Evolutionary conservation across 2,888 invertebrate species (phyloP).

Genomic region (Habroteleia sp.): DNA sequence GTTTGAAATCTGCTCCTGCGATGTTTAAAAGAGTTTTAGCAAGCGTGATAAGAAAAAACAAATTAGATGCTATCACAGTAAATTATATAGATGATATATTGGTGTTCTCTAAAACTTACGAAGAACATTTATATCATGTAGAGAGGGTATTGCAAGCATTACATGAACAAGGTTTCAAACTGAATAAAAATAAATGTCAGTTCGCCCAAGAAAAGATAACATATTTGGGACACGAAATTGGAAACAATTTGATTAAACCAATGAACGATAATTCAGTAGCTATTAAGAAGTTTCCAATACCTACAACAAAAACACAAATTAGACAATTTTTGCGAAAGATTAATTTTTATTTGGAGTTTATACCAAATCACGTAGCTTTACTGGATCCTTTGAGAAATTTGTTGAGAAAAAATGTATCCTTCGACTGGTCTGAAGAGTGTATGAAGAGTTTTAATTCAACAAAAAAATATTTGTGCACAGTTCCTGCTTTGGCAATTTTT

Average conservation of each 20-base stretch:
- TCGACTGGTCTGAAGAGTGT: conserved; percentile 8
- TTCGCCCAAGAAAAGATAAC: conserved; percentile 53
- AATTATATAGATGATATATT: conserved; percentile 69
- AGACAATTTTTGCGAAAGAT: conserved; percentile 66
- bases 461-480: conserved; percentile 63
- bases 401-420: conserved; percentile 36
- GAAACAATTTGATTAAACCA: conserved; percentile 60
- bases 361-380: conserved; percentile 40
- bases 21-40: conserved; percentile 61
- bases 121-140: conserved; percentile 65
- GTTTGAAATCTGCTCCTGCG: conserved; percentile 59
- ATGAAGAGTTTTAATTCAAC: conserved; percentile 36
- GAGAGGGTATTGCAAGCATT: conserved; percentile 62
- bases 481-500: conserved; percentile 63
- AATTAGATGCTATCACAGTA: conserved; percentile 59
- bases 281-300: conserved; percentile 51
- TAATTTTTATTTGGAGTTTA: conserved; percentile 64
- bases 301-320: conserved; percentile 50
- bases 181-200: conserved; percentile 63
- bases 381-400: conserved; percentile 64
- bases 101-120: conserved; percentile 64
- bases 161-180: conserved; percentile 60
- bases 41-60: conserved; percentile 55
- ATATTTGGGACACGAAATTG: conserved; percentile 54
- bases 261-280: conserved; percentile 55